Evolutionary conservation across 1,140 invertebrate genomes (phyloP).

Genomic region (Drosophila orosa): DNA sequence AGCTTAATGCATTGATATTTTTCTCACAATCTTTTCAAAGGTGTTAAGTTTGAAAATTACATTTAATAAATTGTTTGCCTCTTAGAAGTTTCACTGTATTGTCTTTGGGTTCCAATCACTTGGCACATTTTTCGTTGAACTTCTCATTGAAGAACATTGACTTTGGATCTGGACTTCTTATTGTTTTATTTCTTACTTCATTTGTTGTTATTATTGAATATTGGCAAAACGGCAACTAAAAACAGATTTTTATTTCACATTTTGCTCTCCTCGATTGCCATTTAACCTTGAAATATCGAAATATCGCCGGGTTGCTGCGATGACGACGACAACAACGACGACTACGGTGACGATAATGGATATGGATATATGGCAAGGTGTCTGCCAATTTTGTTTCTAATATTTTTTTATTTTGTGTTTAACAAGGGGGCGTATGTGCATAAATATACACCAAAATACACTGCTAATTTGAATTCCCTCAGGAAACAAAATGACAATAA

Average conservation of each 20-base stretch:
- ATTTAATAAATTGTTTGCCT: neutral
- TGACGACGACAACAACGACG: constrained; percentile 29
- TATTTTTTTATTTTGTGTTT: constrained; percentile 25
- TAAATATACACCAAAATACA: neutral
- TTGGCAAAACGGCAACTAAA: constrained; percentile 53
- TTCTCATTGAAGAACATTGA: constrained; percentile 23
- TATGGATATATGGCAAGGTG: constrained; percentile 63
- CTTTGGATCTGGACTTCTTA: constrained; percentile 25
- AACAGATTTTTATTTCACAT: constrained; percentile 71
- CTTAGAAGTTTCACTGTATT: constrained; percentile 6
- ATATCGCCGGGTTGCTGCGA: constrained; percentile 57
- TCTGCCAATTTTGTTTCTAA: constrained; percentile 45
- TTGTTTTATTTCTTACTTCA: neutral
- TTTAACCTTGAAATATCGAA: constrained; percentile 71
- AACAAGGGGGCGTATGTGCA: constrained; percentile 49
- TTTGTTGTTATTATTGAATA: neutral
- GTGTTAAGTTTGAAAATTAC: too few relatives aligned
- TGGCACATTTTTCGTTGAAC: constrained; percentile 13
- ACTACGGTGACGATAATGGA: constrained; percentile 35
- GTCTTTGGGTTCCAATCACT: constrained; percentile 1
- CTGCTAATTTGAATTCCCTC: constrained; percentile 45
- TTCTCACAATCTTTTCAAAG: neutral
- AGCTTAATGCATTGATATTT: neutral
- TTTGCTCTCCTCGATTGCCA: constrained; percentile 23
- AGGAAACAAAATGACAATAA: constrained; percentile 20